Evolutionary conservation across 2,113 vertebrate species (phyloP), one percentile per base, ranked within the genome.

Genomic region (Tapirus terrestris): DNA sequence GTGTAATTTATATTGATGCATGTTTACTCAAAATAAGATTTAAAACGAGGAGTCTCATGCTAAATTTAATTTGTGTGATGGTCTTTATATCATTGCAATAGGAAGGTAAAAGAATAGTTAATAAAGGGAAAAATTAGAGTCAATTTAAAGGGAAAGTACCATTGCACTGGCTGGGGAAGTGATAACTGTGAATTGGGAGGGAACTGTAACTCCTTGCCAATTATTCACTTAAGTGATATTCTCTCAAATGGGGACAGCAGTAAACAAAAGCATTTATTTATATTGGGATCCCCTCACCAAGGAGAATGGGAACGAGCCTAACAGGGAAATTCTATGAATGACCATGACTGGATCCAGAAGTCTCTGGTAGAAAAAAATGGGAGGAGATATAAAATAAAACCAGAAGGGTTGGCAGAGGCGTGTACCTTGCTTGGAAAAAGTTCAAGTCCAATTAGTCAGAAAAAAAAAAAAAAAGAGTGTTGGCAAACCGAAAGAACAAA

Each of bases 1-100:
- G 14, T 75, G 9, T 89, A 89, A 86, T 39, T 25, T 39, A 85
- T 70, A 56, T 3, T n/a, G 29, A 45, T 83, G 14, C 3, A n/a
- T 56, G 5, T 70, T 94, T 87, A 83, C 45, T 86, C 29, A 79
- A 94, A 95, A 94, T 65, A 33, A 77, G 68, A 89, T 27, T 86
- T 90, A 58, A 95, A 82, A 60, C 2, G 67, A 45, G 75, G 2
- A 63, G 6, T 70, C 11, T 25, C 2, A n/a, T 23, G 16, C 13
- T 72, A 87, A 79, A 91, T 39, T 89, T 80, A 60, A 88, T 89
- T 73, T 81, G 29, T 45, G 6, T 17, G n/a, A 58, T 81, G 21
- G 11, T 90, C 89, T 63, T 75, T 65, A 60, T 39, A 48, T 70
- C 36, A 77, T 8, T 87, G 20, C 33, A 79, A 81, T 27, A 53